These are phyloP conservation scores for Neoarius graeffei DNA, from an alignment of 2,113 vertebrate genomes.

Conservation along the genomic window DNA sequence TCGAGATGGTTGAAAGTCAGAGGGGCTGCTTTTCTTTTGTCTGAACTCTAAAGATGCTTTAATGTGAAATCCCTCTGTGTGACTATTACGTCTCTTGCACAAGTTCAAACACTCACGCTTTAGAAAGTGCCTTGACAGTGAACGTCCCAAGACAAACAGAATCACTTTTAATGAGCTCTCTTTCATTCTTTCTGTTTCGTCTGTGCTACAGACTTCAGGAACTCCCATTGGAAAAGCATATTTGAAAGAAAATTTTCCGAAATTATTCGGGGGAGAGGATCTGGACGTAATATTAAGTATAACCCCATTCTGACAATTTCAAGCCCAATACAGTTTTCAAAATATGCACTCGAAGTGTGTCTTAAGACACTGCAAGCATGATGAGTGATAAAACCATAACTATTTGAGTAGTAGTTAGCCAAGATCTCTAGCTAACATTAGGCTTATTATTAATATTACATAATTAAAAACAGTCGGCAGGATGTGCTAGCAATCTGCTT, in stretches of 20 bases:
- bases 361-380: background rate
- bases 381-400: background rate
- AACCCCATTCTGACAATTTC: background rate
- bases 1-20: background rate
- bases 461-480: background rate
- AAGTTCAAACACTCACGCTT: slow-evolving; percentile 53
- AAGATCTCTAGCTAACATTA: background rate
- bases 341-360: background rate
- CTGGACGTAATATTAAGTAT: background rate
- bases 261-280: slow-evolving; percentile 21
- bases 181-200: slow-evolving; percentile 21
- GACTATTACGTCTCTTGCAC: slow-evolving; percentile 51
- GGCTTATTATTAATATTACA: background rate
- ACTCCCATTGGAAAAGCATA: slow-evolving; percentile 50
- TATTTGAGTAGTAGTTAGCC: background rate
- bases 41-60: slow-evolving; percentile 51
- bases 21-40: slow-evolving; percentile 44
- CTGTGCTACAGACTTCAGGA: slow-evolving; percentile 43
- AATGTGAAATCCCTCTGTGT: slow-evolving; percentile 57
- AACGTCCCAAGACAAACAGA: slow-evolving; percentile 61
- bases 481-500: background rate
- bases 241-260: slow-evolving; percentile 53
- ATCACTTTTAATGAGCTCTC: slow-evolving; percentile 58
- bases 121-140: slow-evolving; percentile 47
- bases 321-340: background rate